A percentile compares a stretch with the other conserved stretches of the same genome.
These are phyloP conservation scores for Pituophis catenifer DNA, from an alignment of 2,113 vertebrate species.

Conservation along the genomic window DNA sequence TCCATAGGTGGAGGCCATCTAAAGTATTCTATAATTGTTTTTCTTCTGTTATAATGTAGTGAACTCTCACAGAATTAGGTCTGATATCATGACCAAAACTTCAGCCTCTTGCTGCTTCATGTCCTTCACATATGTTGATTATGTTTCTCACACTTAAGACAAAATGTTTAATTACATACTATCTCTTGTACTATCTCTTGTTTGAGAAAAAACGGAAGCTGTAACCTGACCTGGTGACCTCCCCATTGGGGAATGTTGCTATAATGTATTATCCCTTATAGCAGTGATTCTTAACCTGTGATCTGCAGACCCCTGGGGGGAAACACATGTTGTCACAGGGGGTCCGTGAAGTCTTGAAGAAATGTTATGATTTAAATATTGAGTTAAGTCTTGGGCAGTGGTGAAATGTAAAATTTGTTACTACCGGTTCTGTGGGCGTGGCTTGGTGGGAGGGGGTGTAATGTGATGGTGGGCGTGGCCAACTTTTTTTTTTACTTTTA, in stretches of 20 bases:
- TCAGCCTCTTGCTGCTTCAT: background rate
- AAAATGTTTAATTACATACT: background rate
- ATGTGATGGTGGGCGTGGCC: too few relatives aligned
- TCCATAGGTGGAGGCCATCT: background rate
- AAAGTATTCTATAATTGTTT: background rate
- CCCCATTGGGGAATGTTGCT: background rate
- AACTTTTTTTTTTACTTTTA: too few relatives aligned
- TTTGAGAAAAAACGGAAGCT: background rate
- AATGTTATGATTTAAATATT: too few relatives aligned
- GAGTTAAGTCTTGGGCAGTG: background rate
- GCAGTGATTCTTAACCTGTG: too few relatives aligned
- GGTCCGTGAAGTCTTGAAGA: too few relatives aligned
- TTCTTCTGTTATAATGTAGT: background rate
- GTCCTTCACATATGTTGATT: background rate
- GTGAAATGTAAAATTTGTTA: too few relatives aligned
- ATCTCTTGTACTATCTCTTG: background rate
- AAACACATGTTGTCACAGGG: too few relatives aligned
- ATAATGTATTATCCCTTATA: background rate
- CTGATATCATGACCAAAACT: background rate
- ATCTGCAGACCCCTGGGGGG: too few relatives aligned
- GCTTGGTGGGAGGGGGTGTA: too few relatives aligned
- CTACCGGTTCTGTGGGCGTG: too few relatives aligned
- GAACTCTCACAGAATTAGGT: background rate
- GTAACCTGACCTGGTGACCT: background rate
- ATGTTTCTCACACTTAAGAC: background rate